Base-by-base conservation (phyloP, 2,797 vertebrate species). In the Adrianichthys oophorus region DNA sequence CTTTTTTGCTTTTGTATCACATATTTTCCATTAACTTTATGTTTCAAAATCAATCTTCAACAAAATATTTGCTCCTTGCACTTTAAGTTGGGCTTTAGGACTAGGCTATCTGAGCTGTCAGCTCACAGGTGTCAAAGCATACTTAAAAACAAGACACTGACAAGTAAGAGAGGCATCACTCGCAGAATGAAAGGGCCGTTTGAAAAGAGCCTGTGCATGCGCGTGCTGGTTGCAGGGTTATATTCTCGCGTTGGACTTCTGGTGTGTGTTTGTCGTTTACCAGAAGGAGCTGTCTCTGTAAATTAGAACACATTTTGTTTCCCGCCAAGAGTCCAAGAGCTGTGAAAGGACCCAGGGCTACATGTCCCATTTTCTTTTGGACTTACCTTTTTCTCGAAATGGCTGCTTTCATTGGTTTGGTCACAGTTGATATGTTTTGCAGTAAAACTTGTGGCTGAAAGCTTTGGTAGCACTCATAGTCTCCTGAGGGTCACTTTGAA, bases 331-430 rank as follows among this genome's bases (percentile, higher is more conserved):
- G 58, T 55, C 59, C 18, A 58, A 56, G 18, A 70, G 62, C 43
- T 65, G 50, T 68, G 16, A 49, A 79, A 68, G 29, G 56, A 72
- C 78, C 72, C 52, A 58, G 63, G 72, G 75, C 77, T 74, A 68
- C 58, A 64, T 74, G 58, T 83, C 48, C 61, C 41, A 76, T 68
- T 81, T 85, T 79, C 60, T 66, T 21, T 47, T 62, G 44, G 54
- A 74, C 82, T 72, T 18, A 74, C 51, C 48, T 61, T 74, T 79
- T 71, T 15, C 57, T 48, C 42, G 68, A 78, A 68, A 19, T 70
- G 52, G 55, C 48, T 21, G 64, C 29, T 79, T 76, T 71, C 53
- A 71, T 62, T 59, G 76, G 55, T 72, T 67, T 70, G 65, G 52
- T 71, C 52, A 19, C 68, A 68, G 24, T 46, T 67, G 66, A 65